Percentiles rank a stretch among this genome's conserved stretches.
Evolutionary conservation across 2,797 vertebrate species (phyloP).

Genomic region (Luscinia megarhynchos): DNA sequence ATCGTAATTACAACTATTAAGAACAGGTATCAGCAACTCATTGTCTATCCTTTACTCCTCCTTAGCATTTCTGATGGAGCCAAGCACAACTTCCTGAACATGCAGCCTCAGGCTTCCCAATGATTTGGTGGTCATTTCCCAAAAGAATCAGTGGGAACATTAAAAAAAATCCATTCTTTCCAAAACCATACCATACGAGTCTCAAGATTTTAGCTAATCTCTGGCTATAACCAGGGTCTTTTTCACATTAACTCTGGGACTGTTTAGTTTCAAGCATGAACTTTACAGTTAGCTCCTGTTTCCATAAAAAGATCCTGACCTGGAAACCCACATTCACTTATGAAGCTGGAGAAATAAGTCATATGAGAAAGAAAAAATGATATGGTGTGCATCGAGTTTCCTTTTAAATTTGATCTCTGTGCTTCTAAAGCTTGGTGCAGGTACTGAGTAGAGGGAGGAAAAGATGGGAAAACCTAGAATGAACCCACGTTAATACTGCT

Average conservation of each 20-base stretch:
- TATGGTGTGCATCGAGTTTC: not conserved
- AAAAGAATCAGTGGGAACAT: not conserved
- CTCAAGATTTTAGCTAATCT: constrained; percentile 25
- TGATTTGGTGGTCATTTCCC: not conserved
- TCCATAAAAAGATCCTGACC: constrained; percentile 26
- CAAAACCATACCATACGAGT: not conserved
- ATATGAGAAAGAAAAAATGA: not conserved
- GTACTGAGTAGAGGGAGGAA: not conserved
- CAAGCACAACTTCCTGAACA: not conserved
- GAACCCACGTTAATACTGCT: not conserved
- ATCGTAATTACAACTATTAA: not conserved
- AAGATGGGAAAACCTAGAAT: not conserved
- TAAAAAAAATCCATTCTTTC: not conserved
- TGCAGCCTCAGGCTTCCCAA: not conserved
- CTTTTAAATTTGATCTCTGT: not conserved
- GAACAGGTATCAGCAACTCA: not conserved
- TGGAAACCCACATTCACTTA: constrained; percentile 31
- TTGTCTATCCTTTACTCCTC: not conserved
- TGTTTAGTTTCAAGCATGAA: constrained; percentile 34
- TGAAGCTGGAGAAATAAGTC: not conserved
- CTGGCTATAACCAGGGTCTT: constrained; percentile 6
- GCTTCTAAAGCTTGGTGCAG: not conserved
- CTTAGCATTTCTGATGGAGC: not conserved
- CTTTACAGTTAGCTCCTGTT: constrained; percentile 52
- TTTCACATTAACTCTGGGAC: constrained; percentile 41